Evolutionary conservation across 1,140 invertebrate species (phyloP).

Genomic region (Saxidomus purpurata): DNA sequence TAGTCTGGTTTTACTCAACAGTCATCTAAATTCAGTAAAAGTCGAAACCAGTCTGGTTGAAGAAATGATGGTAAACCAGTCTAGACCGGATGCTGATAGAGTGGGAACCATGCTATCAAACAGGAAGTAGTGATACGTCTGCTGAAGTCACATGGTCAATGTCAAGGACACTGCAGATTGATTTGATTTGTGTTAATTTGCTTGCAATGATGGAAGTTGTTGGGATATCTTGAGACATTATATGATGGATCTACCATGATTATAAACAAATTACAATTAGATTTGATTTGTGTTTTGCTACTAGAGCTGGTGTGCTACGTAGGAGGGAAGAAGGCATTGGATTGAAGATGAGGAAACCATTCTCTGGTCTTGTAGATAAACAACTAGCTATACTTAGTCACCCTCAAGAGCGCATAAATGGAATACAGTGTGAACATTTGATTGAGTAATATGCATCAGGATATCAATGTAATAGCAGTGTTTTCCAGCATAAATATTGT

Average conservation of each 20-base stretch:
- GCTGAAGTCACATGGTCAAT: conserved; percentile 23
- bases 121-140: conserved; percentile 3
- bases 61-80: background rate
- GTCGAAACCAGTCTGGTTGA: background rate
- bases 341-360: conserved; percentile 34
- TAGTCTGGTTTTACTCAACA: background rate
- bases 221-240: conserved; percentile 16
- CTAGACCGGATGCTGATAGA: background rate
- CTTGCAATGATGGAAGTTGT: conserved; percentile 37
- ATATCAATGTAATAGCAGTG: too few relatives aligned
- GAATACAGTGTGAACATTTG: background rate
- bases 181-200: background rate
- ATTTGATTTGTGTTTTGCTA: conserved; percentile 37
- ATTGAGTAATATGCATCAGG: background rate
- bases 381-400: background rate
- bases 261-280: conserved; percentile 37
- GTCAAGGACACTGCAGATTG: conserved; percentile 55
- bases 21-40: background rate
- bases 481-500: too few relatives aligned
- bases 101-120: conserved; percentile 6
- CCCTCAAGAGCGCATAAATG: background rate
- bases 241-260: conserved; percentile 43
- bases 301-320: conserved; percentile 6
- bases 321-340: conserved; percentile 34
- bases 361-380: background rate